Conservation (phyloP, 2,888 invertebrate genomes). For the Hirtodrosophila trivittata region DNA sequence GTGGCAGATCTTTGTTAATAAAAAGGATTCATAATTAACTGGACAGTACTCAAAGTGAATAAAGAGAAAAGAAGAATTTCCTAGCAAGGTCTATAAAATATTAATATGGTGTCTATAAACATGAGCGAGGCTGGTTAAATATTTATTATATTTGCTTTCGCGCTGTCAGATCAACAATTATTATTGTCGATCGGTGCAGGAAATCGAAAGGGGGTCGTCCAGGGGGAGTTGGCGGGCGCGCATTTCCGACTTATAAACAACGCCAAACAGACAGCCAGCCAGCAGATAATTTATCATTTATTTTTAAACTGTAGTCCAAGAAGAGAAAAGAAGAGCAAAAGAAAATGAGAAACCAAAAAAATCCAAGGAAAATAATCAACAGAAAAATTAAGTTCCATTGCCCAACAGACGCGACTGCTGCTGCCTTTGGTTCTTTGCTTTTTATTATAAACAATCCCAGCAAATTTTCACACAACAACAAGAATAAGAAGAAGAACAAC, state of each 20-base stretch:
- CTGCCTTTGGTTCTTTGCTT: slow-evolving; percentile 51
- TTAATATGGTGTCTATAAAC: too few relatives aligned
- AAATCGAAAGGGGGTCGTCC: slow-evolving; percentile 47
- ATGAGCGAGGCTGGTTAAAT: background rate
- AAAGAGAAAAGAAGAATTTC: too few relatives aligned
- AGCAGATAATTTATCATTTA: slow-evolving; percentile 77
- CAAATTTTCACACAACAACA: slow-evolving; percentile 55
- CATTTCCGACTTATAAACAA: slow-evolving; percentile 60
- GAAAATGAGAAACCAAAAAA: slow-evolving; percentile 9
- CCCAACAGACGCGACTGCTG: slow-evolving; percentile 56
- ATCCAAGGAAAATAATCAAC: slow-evolving; percentile 12
- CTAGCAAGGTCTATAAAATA: too few relatives aligned
- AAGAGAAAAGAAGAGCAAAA: slow-evolving; percentile 15
- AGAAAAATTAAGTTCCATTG: slow-evolving; percentile 65
- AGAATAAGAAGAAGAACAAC: slow-evolving; percentile 1
- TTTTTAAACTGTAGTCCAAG: slow-evolving; percentile 69
- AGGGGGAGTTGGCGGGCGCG: slow-evolving; percentile 4
- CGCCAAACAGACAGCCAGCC: slow-evolving; percentile 32
- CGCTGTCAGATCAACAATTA: slow-evolving; percentile 47
- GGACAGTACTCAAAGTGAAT: too few relatives aligned
- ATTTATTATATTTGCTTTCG: slow-evolving; percentile 4
- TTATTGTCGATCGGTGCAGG: slow-evolving; percentile 44
- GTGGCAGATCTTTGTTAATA: too few relatives aligned
- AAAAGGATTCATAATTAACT: too few relatives aligned
- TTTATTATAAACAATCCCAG: slow-evolving; percentile 70